Percentiles rank a stretch among this genome's conserved stretches.
Evolutionary conservation across 1,140 invertebrate genomes (phyloP).

Genomic region (Drosophila prosaltans): DNA sequence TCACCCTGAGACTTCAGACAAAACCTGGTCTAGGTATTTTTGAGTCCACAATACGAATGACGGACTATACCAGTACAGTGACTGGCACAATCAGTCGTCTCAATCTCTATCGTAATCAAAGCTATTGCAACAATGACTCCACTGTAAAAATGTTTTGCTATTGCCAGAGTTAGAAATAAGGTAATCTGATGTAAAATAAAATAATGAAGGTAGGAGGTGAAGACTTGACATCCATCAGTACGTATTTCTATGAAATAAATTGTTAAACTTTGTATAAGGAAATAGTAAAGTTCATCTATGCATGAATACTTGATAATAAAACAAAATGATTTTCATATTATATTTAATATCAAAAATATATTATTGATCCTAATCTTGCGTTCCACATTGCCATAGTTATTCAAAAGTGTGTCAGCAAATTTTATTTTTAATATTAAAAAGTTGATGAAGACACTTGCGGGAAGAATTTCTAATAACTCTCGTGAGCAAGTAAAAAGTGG

Average conservation of each 20-base stretch:
- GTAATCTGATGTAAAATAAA: too few species aligned
- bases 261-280: slow-evolving; percentile 37
- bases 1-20: slow-evolving; percentile 87
- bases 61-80: slow-evolving; percentile 83
- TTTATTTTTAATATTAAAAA: too few species aligned
- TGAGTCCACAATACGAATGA: slow-evolving; percentile 88
- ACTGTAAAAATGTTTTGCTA: slow-evolving; percentile 91
- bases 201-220: slow-evolving; percentile 2
- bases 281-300: slow-evolving; percentile 31
- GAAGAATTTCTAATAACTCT: too few species aligned
- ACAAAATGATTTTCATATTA: slow-evolving; percentile 1
- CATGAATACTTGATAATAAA: slow-evolving; percentile 19
- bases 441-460: too few species aligned
- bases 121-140: slow-evolving; percentile 89
- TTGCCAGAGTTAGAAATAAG: slow-evolving; percentile 84
- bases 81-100: slow-evolving; percentile 89
- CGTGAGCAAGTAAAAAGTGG: too few species aligned
- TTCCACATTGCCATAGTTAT: neutral
- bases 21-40: slow-evolving; percentile 89
- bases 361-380: too few species aligned
- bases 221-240: slow-evolving; percentile 44
- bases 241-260: slow-evolving; percentile 56
- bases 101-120: slow-evolving; percentile 92
- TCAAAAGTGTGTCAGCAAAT: too few species aligned
- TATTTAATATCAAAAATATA: too few species aligned